Conservation (phyloP, 2,888 invertebrate genomes). For the Rambutsinella grinnellia region DNA sequence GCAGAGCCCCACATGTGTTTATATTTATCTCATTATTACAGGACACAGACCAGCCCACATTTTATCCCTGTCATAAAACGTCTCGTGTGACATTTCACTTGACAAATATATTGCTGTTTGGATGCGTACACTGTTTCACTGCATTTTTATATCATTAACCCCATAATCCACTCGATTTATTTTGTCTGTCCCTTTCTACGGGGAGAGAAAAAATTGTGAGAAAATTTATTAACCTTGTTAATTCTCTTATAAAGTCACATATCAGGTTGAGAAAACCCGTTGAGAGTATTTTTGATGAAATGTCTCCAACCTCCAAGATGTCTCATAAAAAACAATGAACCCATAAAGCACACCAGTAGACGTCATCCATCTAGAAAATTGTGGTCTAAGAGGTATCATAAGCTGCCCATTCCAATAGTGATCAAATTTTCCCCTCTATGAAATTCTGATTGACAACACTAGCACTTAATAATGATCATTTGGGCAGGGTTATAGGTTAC, state of each 20-base stretch:
- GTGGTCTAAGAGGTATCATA: not conserved
- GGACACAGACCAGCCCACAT: not conserved
- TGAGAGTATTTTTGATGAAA: constrained; percentile 51
- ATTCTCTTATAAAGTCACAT: constrained; percentile 51
- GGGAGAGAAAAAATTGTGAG: constrained; percentile 16
- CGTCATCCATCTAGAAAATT: not conserved
- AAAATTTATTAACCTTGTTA: constrained; percentile 46
- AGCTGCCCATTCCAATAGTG: not conserved
- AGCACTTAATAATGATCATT: not conserved
- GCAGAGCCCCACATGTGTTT: too few relatives aligned
- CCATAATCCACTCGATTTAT: constrained; percentile 1
- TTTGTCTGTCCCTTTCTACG: too few relatives aligned
- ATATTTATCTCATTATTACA: constrained; percentile 5
- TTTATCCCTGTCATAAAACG: constrained; percentile 1
- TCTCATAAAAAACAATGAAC: constrained; percentile 28
- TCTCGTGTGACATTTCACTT: not conserved
- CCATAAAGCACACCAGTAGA: constrained; percentile 43
- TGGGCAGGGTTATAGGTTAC: constrained; percentile 37
- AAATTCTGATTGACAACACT: constrained; percentile 37
- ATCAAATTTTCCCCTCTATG: constrained; percentile 21
- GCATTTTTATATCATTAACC: not conserved
- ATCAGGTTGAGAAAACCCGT: constrained; percentile 39
- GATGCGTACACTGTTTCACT: not conserved
- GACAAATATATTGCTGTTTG: not conserved
- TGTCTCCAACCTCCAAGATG: constrained; percentile 14